Evolutionary conservation across 2,797 vertebrate species (phyloP), one percentile per base, ranked within the genome.

Genomic region (Sitta carolinensis): DNA sequence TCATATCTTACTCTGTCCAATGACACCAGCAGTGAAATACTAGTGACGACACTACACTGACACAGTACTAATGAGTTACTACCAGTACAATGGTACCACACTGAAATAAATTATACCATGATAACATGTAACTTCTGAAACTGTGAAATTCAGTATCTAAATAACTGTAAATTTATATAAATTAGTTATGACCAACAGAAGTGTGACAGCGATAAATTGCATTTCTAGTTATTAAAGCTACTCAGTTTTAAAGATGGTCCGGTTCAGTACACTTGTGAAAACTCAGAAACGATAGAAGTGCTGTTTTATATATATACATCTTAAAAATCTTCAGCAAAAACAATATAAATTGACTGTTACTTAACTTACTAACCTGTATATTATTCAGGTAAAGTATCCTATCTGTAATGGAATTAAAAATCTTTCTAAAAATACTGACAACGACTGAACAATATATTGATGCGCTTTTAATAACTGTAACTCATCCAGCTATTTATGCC

Each of bases 401-500:
- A 96, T 95, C 90, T 94, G 58, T 97, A 98, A 97, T 93, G 90
- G 94, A 97, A 97, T 97, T 97, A 92, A 97, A 97, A 96, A 97
- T 90, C 69, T 95, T 97, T 95, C 97, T 96, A 93, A 97, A 97
- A 97, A 97, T 84, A 97, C 68, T 75, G 92, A 94, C 57, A 91
- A 89, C 96, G 94, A 93, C 95, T 29, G 16, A 97, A 96, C 89
- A 97, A 97, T 95, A 98, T 98, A 98, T 97, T 97, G 96, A 98
- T 98, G 96, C 94, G 96, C 92, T 97, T 96, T 97, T 97, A 97
- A 97, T 97, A 97, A 98, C 96, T 93, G 78, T 98, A 98, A 98
- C 98, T 98, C 98, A 98, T 95, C 94, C 86, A 79, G 85, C 40
- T 94, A 93, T 97, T 97, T 96, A 94, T 94, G 70, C 95, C 95